Conservation (phyloP, 2,888 invertebrate genomes). For the Trissolcus brochymenae region DNA sequence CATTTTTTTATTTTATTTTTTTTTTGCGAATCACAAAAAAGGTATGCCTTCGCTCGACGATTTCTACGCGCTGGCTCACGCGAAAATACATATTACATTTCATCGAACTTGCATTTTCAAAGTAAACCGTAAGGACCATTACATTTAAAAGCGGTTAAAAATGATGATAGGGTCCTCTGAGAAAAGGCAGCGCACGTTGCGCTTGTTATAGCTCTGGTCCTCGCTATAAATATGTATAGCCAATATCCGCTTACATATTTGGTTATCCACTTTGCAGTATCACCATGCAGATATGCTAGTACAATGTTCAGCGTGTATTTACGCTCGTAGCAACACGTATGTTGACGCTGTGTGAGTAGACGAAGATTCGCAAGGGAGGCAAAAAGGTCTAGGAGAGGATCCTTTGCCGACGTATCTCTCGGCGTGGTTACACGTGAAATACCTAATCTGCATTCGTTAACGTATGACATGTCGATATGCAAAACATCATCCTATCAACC, state of each 20-base stretch:
- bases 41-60: slow-evolving; percentile 38
- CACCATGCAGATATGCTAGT: slow-evolving; percentile 63
- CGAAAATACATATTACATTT: slow-evolving; percentile 41
- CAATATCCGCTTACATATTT: slow-evolving; percentile 70
- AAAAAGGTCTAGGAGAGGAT: slow-evolving; percentile 61
- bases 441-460: slow-evolving; percentile 72
- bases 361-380: slow-evolving; percentile 57
- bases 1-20: slow-evolving; percentile 37
- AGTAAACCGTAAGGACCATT: slow-evolving; percentile 55
- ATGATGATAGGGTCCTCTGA: slow-evolving; percentile 53
- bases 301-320: slow-evolving; percentile 37
- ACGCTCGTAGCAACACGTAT: slow-evolving; percentile 51
- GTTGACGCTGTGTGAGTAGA: slow-evolving; percentile 39
- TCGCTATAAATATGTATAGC: slow-evolving; percentile 71
- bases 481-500: slow-evolving; percentile 53
- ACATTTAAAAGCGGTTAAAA: slow-evolving; percentile 56
- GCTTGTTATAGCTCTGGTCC: slow-evolving; percentile 41
- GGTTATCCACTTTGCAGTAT: slow-evolving; percentile 65
- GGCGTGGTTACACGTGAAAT: slow-evolving; percentile 66
- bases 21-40: slow-evolving; percentile 35
- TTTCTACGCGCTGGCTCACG: slow-evolving; percentile 40
- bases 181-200: slow-evolving; percentile 46
- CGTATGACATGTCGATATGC: slow-evolving; percentile 67
- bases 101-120: slow-evolving; percentile 49
- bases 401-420: slow-evolving; percentile 63